Conservation (phyloP, 2,888 invertebrate species). For the Drosophila birchii region DNA sequence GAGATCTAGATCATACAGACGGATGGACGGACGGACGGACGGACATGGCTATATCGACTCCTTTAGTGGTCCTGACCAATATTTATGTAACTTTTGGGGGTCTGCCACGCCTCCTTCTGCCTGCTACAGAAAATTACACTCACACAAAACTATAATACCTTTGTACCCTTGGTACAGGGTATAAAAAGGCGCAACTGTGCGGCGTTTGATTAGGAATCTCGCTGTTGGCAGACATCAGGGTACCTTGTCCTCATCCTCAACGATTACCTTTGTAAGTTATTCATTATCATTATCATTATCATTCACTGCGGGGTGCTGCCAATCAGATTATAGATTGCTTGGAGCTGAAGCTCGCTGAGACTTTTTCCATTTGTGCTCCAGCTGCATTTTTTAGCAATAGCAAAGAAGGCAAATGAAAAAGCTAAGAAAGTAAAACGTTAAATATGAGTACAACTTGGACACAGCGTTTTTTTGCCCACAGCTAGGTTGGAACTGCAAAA, state of each 20-base stretch:
- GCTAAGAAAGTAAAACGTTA: constrained; percentile 41
- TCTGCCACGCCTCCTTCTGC: no score
- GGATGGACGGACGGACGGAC: no score
- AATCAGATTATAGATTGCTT: constrained; percentile 78
- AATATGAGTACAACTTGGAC: constrained; percentile 62
- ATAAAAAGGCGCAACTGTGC: no score
- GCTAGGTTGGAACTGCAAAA: constrained; percentile 29
- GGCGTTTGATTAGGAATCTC: constrained; percentile 76
- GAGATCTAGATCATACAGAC: no score
- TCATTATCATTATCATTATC: no score
- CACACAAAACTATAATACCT: no score
- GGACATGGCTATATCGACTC: no score
- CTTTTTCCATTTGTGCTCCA: constrained; percentile 37
- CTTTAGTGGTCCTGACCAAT: no score
- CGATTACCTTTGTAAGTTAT: neutral
- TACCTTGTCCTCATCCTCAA: constrained; percentile 44
- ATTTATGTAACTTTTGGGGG: no score
- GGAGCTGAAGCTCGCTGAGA: constrained; percentile 33
- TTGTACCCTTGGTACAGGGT: no score
- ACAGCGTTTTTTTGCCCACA: constrained; percentile 49
- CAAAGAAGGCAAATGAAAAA: constrained; percentile 51
- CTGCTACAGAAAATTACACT: no score
- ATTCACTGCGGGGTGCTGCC: constrained; percentile 69
- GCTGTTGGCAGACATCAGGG: constrained; percentile 71
- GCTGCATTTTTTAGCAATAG: constrained; percentile 74